Evolutionary conservation across 2,888 invertebrate species (phyloP), one percentile per base, ranked within the genome.

Genomic region (Lapara coniferarum): DNA sequence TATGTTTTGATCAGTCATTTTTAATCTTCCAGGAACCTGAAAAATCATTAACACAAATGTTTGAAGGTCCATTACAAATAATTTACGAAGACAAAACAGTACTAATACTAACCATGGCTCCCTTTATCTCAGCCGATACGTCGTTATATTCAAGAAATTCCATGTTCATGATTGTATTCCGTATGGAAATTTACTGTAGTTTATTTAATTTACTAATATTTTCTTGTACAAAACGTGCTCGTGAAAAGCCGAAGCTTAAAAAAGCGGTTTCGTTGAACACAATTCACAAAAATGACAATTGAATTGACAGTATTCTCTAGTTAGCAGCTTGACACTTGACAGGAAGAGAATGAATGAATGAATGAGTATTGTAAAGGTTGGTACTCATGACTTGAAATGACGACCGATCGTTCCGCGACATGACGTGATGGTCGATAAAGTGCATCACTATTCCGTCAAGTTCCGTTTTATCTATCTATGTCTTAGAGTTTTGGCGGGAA

Each of bases 131-230:
- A 0, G 97, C 95, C 51, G 95, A 95, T 67, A 98, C 96, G 88
- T 98, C 98, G 46, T 96, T 96, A 89, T 97, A 99, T 88, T 99
- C 98, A 69, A 98, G 92, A 80, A 97, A 96, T 87, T 98, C 98
- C 95, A 96, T 96, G 75, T 57, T 84, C 30, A 37, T 14, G 3
- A 52, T 51, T n/a, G 12, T n/a, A 52, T 25, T 44, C 6, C 10
- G 25, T 19, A 30, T 1, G 16, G 13, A 59, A 68, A 51, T 8
- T 30, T 51, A 3, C 25, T 14, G 3, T 25, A 6, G 2, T 10
- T 49, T n/a, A 12, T 46, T 37, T 2, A 52, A 37, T 46, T 55
- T 57, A 55, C 67, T 69, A 70, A 63, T 66, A 44, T 30, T 10
- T 16, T 16, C 7, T 44, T 66, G 1, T 13, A 6, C n/a, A 44